phyloP scores from a whole-genome alignment of 2,888 invertebrate genomes.

The Psylliodes chrysocephalus region DNA sequence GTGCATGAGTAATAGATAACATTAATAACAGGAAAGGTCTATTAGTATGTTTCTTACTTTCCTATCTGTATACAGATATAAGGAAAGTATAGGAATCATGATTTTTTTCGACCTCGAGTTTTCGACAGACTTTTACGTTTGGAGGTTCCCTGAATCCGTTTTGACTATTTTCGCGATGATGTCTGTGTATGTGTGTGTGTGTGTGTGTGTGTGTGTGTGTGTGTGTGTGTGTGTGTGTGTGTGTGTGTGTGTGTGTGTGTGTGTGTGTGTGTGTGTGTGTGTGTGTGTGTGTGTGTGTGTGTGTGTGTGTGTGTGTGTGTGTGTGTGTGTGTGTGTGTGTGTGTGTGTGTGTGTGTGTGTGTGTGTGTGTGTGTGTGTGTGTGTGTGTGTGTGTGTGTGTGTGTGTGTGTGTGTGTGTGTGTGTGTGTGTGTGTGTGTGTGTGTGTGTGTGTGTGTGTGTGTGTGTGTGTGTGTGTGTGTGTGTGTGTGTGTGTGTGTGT shows the following conservation, averaged over 20 bases:
- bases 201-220: not conserved
- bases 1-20: no score
- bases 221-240: not conserved
- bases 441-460: not conserved
- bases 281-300: not conserved
- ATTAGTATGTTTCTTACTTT: no score
- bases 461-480: not conserved
- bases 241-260: not conserved
- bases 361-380: not conserved
- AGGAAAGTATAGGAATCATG: no score
- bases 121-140: no score
- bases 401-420: not conserved
- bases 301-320: not conserved
- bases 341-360: not conserved
- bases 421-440: not conserved
- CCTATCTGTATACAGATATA: no score
- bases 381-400: not conserved
- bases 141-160: no score
- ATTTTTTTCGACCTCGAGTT: no score
- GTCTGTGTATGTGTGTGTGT: conserved; percentile 1
- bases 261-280: not conserved
- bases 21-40: no score
- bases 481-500: not conserved
- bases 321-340: not conserved
- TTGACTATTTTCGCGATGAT: no score